These are phyloP conservation scores for Podilymbus podiceps DNA, from an alignment of 2,113 vertebrate genomes.

Conservation along the genomic window DNA sequence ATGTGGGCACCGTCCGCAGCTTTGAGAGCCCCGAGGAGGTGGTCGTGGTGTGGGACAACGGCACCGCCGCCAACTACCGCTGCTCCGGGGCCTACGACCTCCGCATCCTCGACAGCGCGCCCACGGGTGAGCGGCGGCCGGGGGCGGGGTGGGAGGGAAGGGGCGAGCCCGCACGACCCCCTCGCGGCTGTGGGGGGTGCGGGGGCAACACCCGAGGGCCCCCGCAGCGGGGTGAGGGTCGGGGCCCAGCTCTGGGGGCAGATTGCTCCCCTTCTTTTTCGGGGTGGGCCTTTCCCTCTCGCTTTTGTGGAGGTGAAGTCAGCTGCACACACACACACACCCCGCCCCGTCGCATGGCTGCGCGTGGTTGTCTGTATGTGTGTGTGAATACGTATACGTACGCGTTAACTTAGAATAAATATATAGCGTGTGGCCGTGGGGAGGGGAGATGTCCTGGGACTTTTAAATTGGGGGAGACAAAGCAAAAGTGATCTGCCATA, in stretches of 20 bases:
- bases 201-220: not conserved
- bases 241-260: not conserved
- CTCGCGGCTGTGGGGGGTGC: not conserved
- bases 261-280: no score
- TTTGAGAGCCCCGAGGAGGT: slow-evolving; percentile 99
- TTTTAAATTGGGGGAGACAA: not conserved
- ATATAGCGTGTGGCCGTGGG: not conserved
- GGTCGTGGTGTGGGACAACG: slow-evolving; percentile 99
- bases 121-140: slow-evolving; percentile 84
- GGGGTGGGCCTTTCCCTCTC: not conserved
- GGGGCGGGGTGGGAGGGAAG: not conserved
- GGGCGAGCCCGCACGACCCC: no score
- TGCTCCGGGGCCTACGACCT: slow-evolving; percentile 98
- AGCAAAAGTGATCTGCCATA: not conserved
- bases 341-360: not conserved
- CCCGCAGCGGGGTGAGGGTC: not conserved
- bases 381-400: fast-evolving
- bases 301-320: not conserved
- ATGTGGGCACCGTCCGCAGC: slow-evolving; percentile 96
- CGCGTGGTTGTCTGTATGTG: not conserved
- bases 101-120: slow-evolving; percentile 95
- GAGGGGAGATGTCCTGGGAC: not conserved
- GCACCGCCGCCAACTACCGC: slow-evolving; percentile 97
- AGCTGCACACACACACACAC: no score
- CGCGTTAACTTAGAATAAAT: fast-evolving